Base-by-base conservation (phyloP, 2,113 vertebrate species). In the Phaetusa simplex region DNA sequence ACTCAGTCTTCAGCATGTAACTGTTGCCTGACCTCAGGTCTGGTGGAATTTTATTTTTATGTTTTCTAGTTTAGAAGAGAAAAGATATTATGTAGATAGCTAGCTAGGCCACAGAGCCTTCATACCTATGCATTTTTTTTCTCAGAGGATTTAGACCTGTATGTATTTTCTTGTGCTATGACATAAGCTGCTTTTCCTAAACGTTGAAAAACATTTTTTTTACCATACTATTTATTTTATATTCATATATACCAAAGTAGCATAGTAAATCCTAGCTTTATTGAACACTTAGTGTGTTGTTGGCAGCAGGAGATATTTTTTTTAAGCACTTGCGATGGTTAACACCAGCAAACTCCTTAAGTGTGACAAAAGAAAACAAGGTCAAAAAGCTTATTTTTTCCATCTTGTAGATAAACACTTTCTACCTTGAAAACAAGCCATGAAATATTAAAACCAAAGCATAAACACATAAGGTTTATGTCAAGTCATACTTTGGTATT, bases 221-320 rank as follows among this genome's bases (percentile, higher is more conserved):
- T 86, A 61, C 53, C 52, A 49, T 56, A 12, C 24, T 36, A 0
- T 36, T 70, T 86, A 81, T 61, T 81, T 45, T 12, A 15, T 27
- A 22, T 42, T 19, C 22, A 14, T 40, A 36, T 32, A 47, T 64
- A 73, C 36, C 42, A 27, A 86, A 80, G 24, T 53, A 36, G 22
- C 65, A 40, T 21, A 86, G 59, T 81, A 81, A 86, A 96, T 92
- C 86, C 18, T 67, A 88, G 59, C 92, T 96, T 88, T 73, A 69
- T 34, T 94, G 56, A 91, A 27, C 52, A 24, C n/a, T 89, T 96
- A 84, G 82, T 86, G 62, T 82, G 21, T 7, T 45, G 42, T 53
- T 97, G 72, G 55, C 85, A 95, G 36, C 47, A 29, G 71, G 38
- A 53, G 15, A 21, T 22, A 49, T 73, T 62, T 6, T 36, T 38